Percentiles rank a stretch among this genome's conserved stretches.
Conservation (phyloP, 2,797 vertebrate genomes). For the Percopsis omiscomaycus region DNA sequence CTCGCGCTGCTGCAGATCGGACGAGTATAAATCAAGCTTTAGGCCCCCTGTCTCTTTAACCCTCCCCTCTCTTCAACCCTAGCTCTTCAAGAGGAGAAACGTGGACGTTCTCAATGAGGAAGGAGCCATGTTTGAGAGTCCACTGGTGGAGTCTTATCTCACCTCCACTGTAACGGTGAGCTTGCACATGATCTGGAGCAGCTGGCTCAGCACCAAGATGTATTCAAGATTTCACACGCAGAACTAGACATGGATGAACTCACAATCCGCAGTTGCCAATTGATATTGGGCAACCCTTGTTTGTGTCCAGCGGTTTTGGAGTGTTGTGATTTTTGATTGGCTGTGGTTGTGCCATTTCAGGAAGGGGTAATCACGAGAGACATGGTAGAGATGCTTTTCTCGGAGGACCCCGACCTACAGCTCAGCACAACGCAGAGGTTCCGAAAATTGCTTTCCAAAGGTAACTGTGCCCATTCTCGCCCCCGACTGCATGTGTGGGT, state of each 20-base stretch:
- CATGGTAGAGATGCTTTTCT: constrained; percentile 98
- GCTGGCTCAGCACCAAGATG: neutral
- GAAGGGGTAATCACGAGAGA: constrained; percentile 95
- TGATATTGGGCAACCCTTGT: neutral
- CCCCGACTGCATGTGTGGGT: neutral
- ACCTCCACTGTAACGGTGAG: constrained; percentile 86
- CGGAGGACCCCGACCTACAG: constrained; percentile 93
- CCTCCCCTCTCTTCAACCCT: constrained; percentile 17
- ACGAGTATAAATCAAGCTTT: too few species aligned
- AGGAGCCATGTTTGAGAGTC: constrained; percentile 89
- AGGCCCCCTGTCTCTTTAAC: neutral
- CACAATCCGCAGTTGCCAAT: neutral
- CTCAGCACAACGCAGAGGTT: constrained; percentile 95
- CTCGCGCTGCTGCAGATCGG: too few species aligned
- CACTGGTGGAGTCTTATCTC: constrained; percentile 88
- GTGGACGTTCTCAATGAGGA: constrained; percentile 94
- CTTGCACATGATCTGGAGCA: constrained; percentile 12
- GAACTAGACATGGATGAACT: too few species aligned
- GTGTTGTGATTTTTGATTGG: neutral
- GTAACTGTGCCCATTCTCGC: constrained; percentile 60
- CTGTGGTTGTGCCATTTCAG: constrained; percentile 65
- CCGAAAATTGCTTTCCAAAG: constrained; percentile 97
- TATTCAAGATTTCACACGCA: neutral
- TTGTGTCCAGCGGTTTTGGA: neutral
- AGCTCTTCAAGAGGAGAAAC: constrained; percentile 98